Base-by-base conservation (phyloP, 2,113 vertebrate species). In the Craseonycteris thonglongyai region DNA sequence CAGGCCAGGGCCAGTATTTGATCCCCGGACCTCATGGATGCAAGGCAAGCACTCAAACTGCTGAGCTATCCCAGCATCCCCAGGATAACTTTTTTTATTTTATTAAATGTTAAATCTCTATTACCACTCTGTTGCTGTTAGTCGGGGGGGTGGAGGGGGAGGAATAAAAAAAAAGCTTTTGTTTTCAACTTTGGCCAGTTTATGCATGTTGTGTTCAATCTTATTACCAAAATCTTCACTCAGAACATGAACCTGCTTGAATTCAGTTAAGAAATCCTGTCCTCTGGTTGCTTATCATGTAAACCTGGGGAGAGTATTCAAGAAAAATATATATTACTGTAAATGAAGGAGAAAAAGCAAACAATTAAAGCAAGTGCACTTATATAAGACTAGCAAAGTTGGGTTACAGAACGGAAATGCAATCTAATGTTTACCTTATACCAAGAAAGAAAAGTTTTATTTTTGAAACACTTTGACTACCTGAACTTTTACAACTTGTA, bases 31-130 rank as follows among this genome's bases (percentile, higher is more conserved):
- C n/a, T n/a, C n/a, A n/a, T n/a, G n/a, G n/a, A n/a, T n/a, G n/a
- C n/a, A n/a, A n/a, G n/a, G n/a, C n/a, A n/a, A n/a, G n/a, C n/a
- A n/a, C n/a, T n/a, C n/a, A n/a, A n/a, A n/a, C n/a, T n/a, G n/a
- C n/a, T n/a, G n/a, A n/a, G n/a, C n/a, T n/a, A n/a, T n/a, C n/a
- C n/a, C n/a, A n/a, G n/a, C n/a, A n/a, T n/a, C n/a, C n/a, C n/a
- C n/a, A n/a, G n/a, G n/a, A n/a, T n/a, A n/a, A n/a, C n/a, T n/a
- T n/a, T n/a, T n/a, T n/a, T n/a, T n/a, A n/a, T n/a, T n/a, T 72
- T 56, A 72, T 93, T 93, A 97, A 96, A 65, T 97, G 45, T 86
- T 75, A 96, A 85, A 84, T 96, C 42, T 95, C n/a, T 74, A 96
- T 95, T 96, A 51, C 11, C 91, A 79, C 33, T 88, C 45, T 61